Percentiles rank a stretch among this genome's conserved stretches.
Conservation (phyloP, 2,797 vertebrate species). For the Steatocranus sp. region DNA sequence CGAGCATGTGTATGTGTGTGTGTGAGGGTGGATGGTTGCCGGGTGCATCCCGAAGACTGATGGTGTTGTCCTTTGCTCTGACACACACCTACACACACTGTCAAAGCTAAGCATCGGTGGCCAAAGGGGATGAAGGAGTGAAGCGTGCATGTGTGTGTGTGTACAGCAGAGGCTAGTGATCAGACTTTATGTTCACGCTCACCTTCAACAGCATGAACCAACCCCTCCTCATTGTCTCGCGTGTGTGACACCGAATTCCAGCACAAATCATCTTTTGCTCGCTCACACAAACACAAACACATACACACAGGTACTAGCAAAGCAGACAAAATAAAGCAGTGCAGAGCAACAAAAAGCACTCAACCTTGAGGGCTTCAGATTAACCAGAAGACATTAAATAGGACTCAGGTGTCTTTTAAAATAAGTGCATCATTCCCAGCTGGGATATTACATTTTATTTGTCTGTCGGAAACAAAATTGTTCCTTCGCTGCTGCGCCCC, state of each 20-base stretch:
- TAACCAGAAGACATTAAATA: conserved; percentile 20
- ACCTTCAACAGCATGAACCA: conserved; percentile 49
- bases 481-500: not conserved
- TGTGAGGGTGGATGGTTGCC: conserved; percentile 35
- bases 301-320: not conserved
- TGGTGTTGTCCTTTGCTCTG: conserved; percentile 70
- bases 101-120: conserved; percentile 57
- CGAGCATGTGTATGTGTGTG: conserved; percentile 13
- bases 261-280: conserved; percentile 16
- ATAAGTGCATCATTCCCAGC: conserved; percentile 1
- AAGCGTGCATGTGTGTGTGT: conserved; percentile 8
- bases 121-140: conserved; percentile 44
- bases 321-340: not conserved
- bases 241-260: not conserved
- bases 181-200: conserved; percentile 59
- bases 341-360: conserved; percentile 5
- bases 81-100: conserved; percentile 68
- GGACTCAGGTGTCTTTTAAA: conserved; percentile 29
- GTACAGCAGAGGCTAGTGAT: conserved; percentile 49
- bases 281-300: not conserved
- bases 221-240: not conserved
- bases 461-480: not conserved
- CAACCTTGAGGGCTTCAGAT: conserved; percentile 30
- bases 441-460: conserved; percentile 4
- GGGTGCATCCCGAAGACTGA: conserved; percentile 57